Base-by-base conservation (phyloP, 2,888 invertebrate genomes). In the Crossocerus cetratus region DNA sequence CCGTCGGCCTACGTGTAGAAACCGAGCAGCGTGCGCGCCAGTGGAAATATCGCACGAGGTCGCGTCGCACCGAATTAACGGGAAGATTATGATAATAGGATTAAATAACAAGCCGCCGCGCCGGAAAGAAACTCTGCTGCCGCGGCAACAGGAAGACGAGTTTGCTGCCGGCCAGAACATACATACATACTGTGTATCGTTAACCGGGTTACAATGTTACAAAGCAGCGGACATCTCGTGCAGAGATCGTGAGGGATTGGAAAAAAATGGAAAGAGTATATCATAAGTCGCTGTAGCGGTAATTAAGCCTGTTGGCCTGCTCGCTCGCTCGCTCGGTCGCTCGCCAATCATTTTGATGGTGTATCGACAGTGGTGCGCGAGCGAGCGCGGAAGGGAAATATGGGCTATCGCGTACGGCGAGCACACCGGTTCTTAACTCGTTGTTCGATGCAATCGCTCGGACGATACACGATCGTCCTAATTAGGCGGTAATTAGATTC, bases 401-500 rank as follows among this genome's bases (percentile, higher is more conserved):
- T 82, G 76, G 76, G 75, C 74, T 77, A 76, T 74, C 75, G 73
- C 21, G 65, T 21, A 32, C 60, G 62, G 72, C 68, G 68, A 69
- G 72, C 75, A 32, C 32, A 69, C 61, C 69, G 66, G 71, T 79
- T 65, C 63, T 77, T 76, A 80, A 78, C 82, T 80, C 76, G 83
- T 81, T 84, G 83, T 84, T 83, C 82, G 83, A 80, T 81, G 80
- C 80, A 83, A 86, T 86, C 84, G 77, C 81, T 54, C 63, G 69
- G 66, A 80, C 83, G 84, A 82, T 85, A 86, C 83, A 86, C 81
- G 84, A 85, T 86, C 84, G 82, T 85, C 77, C 86, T 85, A 86
- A 86, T 86, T 86, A 86, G 86, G 56, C 77, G 75, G 80, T 82
- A 82, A 82, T 82, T 82, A 82, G 81, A 83, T 82, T 80, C 81